These are phyloP conservation scores for Xenopus petersii DNA, from an alignment of 2,797 vertebrate genomes.

Conservation along the genomic window DNA sequence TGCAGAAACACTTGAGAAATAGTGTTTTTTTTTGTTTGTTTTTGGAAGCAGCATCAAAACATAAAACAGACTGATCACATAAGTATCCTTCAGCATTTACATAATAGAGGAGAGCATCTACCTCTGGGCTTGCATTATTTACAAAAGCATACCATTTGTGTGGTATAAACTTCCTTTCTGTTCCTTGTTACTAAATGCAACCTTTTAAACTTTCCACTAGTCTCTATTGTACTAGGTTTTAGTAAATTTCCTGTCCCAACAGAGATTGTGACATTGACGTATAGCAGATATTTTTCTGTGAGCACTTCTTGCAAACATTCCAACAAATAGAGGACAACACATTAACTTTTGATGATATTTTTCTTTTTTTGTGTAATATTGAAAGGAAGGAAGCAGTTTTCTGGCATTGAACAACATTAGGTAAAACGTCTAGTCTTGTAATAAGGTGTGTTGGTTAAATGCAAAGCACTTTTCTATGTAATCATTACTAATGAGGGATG, in stretches of 20 bases:
- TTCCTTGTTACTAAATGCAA: background rate
- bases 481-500: too few species aligned
- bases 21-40: too few species aligned
- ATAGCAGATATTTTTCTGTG: constrained; percentile 17
- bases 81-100: too few species aligned
- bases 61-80: too few species aligned
- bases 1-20: too few species aligned
- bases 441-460: too few species aligned
- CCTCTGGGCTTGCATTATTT: too few species aligned
- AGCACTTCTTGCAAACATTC: background rate
- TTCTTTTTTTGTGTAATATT: background rate
- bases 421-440: too few species aligned
- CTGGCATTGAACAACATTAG: background rate
- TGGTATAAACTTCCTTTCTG: background rate
- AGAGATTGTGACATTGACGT: constrained; percentile 10
- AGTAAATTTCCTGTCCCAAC: constrained; percentile 22
- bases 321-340: constrained; percentile 15
- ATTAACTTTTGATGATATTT: constrained; percentile 6
- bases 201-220: constrained; percentile 19
- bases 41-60: too few species aligned
- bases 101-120: too few species aligned
- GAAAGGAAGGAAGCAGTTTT: constrained; percentile 34
- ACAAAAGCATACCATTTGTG: background rate
- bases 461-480: too few species aligned
- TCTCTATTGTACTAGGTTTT: constrained; percentile 1